Evolutionary conservation across 2,888 invertebrate genomes (phyloP), one percentile per base, ranked within the genome.

Genomic region (Myathropa florea): DNA sequence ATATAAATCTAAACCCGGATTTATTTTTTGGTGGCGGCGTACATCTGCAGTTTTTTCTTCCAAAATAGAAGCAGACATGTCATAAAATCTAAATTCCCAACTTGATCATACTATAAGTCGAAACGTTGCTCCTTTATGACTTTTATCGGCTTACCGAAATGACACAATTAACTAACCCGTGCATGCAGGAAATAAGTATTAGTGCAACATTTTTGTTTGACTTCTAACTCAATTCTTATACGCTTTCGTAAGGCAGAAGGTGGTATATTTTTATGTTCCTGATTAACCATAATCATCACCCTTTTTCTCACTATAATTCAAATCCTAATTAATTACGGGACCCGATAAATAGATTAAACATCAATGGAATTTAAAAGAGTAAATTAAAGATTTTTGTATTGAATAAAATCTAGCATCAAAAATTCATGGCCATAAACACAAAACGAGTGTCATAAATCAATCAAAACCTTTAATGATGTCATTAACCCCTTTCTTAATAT

Each of bases 381-480:
- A 30, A 72, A 72, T 30, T 24, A 46, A 67, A 55, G 21, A 67
- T 21, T 53, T 46, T 18, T 46, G 21, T 21, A 21, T 53, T 1
- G 21, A 39, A 46, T 46, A 23, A 55, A 28, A 53, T 4, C 36
- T 53, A 33, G 21, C 12, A 10, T 55, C 68, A 77, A 68, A 60
- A 61, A 53, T 64, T 24, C 36, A 21, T 77, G 24, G 53, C 30
- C 26, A 68, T 75, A 68, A 81, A 81, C 63, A 28, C 60, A 68
- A 61, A 14, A 46, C 46, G 46, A 46, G 2, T 75, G 68, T 33
- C 80, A 68, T 81, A 75, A 68, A 81, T 81, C 67, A 81, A 75
- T 75, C 30, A 75, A 68, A 68, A 73, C 26, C 33, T 55, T 67
- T 63, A 67, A 73, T 53, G 67, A 68, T 73, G 63, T 63, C 63